These are phyloP conservation scores for Parapristionchus giblindavisi DNA, from an alignment of 2,888 invertebrate species.

Conservation along the genomic window DNA sequence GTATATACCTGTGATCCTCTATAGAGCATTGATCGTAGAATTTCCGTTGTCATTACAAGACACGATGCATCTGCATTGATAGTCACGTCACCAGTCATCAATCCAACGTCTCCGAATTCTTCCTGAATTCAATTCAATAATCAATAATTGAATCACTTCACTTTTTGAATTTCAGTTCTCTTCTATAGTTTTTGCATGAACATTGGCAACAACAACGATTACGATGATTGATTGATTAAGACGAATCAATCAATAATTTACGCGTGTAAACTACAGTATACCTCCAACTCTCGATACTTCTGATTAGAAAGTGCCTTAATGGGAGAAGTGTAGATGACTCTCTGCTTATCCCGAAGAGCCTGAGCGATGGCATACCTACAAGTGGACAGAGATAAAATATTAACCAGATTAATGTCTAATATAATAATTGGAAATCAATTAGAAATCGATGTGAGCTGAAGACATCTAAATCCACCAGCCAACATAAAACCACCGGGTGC, in stretches of 20 bases:
- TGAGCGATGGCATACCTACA: conserved; percentile 88
- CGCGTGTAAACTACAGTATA: conserved; percentile 70
- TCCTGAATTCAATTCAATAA: background rate
- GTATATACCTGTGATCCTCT: conserved; percentile 83
- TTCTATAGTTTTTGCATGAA: too few relatives aligned
- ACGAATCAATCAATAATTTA: background rate
- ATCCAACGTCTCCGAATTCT: conserved; percentile 82
- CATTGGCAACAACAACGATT: too few relatives aligned
- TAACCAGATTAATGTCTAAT: too few relatives aligned
- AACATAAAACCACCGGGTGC: too few relatives aligned
- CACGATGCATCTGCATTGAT: conserved; percentile 97
- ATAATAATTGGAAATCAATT: too few relatives aligned
- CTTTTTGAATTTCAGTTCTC: too few relatives aligned
- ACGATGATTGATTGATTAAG: too few relatives aligned
- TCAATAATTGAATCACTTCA: too few relatives aligned
- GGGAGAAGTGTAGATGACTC: conserved; percentile 98
- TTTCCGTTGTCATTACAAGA: conserved; percentile 99
- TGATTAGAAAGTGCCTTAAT: conserved; percentile 99
- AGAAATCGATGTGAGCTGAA: too few relatives aligned
- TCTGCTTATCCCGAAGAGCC: conserved; percentile 89
- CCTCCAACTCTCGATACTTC: conserved; percentile 95
- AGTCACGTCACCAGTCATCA: conserved; percentile 96
- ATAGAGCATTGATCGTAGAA: conserved; percentile 96
- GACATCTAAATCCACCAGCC: too few relatives aligned
- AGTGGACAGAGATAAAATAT: too few relatives aligned